phyloP scores from a whole-genome alignment of 1,140 invertebrate species.

The Dendrolimus punctatus region DNA sequence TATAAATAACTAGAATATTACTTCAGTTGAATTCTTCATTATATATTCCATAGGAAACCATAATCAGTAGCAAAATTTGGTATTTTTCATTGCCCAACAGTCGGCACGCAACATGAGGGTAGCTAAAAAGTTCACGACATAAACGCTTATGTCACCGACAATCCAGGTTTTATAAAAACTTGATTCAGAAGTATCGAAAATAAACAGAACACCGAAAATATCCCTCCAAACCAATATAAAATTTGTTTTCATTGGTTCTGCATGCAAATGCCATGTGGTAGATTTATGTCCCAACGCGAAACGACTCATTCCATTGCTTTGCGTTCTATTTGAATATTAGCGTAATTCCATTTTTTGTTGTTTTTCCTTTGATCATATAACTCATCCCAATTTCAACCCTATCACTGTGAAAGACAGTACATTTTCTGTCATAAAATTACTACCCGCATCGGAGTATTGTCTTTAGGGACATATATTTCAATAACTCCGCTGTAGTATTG shows the following conservation, averaged over 20 bases:
- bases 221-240: conserved; percentile 20
- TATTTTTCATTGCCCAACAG: too few relatives aligned
- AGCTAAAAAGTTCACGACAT: too few relatives aligned
- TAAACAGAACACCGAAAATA: conserved; percentile 15
- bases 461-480: conserved; percentile 60
- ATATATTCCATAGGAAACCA: too few relatives aligned
- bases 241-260: conserved; percentile 23
- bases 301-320: conserved; percentile 46
- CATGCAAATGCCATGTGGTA: conserved; percentile 44
- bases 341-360: conserved; percentile 40
- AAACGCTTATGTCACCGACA: too few relatives aligned
- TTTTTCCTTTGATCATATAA: conserved; percentile 23
- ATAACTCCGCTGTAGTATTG: conserved; percentile 47
- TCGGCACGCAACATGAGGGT: too few relatives aligned
- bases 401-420: conserved; percentile 9
- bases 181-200: conserved; percentile 5
- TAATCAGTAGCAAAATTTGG: too few relatives aligned
- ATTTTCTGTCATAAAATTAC: conserved; percentile 10
- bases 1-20: too few relatives aligned
- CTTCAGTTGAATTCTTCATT: too few relatives aligned
- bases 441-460: conserved; percentile 27
- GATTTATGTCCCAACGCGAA: conserved; percentile 43
- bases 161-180: too few relatives aligned
- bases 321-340: conserved; percentile 41
- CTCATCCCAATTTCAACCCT: conserved; percentile 12